phyloP scores from a whole-genome alignment of 1,140 invertebrate genomes.

The Drosophila ananassae region DNA sequence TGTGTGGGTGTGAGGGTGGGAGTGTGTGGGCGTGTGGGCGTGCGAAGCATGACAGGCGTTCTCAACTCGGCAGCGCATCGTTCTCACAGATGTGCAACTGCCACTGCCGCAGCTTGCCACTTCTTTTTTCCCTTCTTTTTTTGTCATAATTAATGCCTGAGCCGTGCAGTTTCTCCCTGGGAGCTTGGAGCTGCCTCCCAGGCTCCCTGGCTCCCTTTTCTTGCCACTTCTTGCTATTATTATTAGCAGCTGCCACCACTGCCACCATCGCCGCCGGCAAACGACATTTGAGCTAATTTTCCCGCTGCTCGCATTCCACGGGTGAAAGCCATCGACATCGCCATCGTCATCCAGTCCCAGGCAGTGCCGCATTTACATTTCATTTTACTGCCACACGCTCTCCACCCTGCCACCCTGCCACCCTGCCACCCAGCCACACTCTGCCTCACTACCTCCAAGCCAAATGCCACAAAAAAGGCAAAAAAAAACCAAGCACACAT shows the following conservation, averaged over 20 bases:
- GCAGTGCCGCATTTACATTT: conserved; percentile 43
- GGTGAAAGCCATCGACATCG: conserved; percentile 64
- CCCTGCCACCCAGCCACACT: conserved; percentile 27
- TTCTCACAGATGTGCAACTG: conserved; percentile 59
- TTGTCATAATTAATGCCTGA: conserved; percentile 70
- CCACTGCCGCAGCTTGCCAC: neutral
- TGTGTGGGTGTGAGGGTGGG: too few species aligned
- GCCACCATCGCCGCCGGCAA: conserved; percentile 16
- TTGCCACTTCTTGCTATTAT: conserved; percentile 17
- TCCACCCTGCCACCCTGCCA: conserved; percentile 23
- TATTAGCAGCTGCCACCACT: conserved; percentile 43
- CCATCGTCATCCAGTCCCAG: neutral
- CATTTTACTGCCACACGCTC: conserved; percentile 54
- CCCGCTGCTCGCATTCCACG: conserved; percentile 65
- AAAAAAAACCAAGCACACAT: conserved; percentile 1
- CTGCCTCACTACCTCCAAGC: conserved; percentile 23
- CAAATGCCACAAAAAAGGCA: conserved; percentile 39
- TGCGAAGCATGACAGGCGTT: conserved; percentile 42
- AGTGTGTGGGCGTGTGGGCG: conserved; percentile 35
- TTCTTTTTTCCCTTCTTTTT: conserved; percentile 12
- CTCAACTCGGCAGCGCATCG: conserved; percentile 27
- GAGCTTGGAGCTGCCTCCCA: neutral
- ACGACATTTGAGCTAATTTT: conserved; percentile 72
- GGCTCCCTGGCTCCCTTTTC: neutral
- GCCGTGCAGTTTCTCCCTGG: conserved; percentile 51